phyloP scores from a whole-genome alignment of 2,888 invertebrate genomes.

The Sphaeridia pumilis region DNA sequence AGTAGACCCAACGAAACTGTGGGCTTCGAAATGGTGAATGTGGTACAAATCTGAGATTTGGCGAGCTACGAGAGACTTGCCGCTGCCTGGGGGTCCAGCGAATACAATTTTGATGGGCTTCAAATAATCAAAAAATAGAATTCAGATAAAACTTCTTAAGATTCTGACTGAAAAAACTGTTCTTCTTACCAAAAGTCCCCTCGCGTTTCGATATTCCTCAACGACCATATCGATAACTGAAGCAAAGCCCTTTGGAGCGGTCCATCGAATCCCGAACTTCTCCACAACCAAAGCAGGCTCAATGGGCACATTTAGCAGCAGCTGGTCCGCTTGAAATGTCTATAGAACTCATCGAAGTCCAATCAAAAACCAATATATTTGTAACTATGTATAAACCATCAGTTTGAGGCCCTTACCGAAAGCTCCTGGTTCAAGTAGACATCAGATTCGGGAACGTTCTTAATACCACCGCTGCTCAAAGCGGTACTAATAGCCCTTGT shows the following conservation, averaged over 20 bases:
- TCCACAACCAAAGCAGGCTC: conserved; percentile 28
- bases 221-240: conserved; percentile 11
- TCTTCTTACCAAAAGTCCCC: conserved; percentile 16
- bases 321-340: conserved; percentile 33
- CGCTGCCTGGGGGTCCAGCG: conserved; percentile 25
- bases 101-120: conserved; percentile 31
- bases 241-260: conserved; percentile 20
- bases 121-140: neutral
- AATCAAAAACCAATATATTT: neutral
- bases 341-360: neutral
- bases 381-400: neutral
- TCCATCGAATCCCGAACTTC: conserved; percentile 25
- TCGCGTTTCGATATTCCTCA: conserved; percentile 13
- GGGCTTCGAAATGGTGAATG: conserved; percentile 30
- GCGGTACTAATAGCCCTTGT: conserved; percentile 47
- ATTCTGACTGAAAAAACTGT: too few species aligned
- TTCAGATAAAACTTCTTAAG: neutral
- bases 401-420: conserved; percentile 12
- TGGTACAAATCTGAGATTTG: conserved; percentile 28
- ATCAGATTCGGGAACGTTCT: conserved; percentile 48
- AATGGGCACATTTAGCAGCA: conserved; percentile 26
- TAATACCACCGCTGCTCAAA: conserved; percentile 47
- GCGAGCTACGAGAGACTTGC: conserved; percentile 30
- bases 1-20: conserved; percentile 26
- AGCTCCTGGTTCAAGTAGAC: conserved; percentile 30